Evolutionary conservation across 2,888 invertebrate genomes (phyloP), one percentile per base, ranked within the genome.

Genomic region (Celastrina argiolus): DNA sequence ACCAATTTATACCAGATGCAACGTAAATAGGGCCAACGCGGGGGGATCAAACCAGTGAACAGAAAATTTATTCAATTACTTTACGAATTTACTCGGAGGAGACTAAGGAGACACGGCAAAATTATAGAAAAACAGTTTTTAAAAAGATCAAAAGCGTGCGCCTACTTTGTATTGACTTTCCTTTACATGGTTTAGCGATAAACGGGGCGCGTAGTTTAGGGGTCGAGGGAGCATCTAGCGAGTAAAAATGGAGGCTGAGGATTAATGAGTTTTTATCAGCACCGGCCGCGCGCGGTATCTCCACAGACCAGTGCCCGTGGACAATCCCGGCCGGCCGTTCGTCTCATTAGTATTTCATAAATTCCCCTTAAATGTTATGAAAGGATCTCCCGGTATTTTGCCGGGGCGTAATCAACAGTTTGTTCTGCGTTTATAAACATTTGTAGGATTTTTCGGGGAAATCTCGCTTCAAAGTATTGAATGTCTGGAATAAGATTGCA

Each of bases 251-350:
- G 22, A 51, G 45, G 45, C 18, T 16, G 45, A 22, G 51, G 51
- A 51, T 51, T 51, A 51, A 51, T 51, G 51, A 51, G 51, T 51
- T 51, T 51, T 51, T 51, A 51, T 51, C 51, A 12, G 51, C 12
- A 10, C 22, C 12, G 51, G 12, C 10, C 51, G 26, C 51, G 83
- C 74, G 79, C 77, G 81, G 83, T 85, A 84, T 87, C 84, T 86
- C 80, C 83, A 82, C 86, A 81, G 84, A 73, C 81, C 78, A 85
- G 75, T 82, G 85, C 74, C 74, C 75, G 82, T 80, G 84, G 75
- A 88, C 87, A 87, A 85, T 83, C 70, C 69, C 73, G 70, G 67
- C 69, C 74, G 71, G 66, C 69, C 65, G 69, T 63, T 45, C 63
- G 51, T 63, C 70, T 65, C 67, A 59, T 42, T 41, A 58, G 56